Evolutionary conservation across 2,888 invertebrate genomes (phyloP).

Genomic region (Cyrtodaria siliqua): DNA sequence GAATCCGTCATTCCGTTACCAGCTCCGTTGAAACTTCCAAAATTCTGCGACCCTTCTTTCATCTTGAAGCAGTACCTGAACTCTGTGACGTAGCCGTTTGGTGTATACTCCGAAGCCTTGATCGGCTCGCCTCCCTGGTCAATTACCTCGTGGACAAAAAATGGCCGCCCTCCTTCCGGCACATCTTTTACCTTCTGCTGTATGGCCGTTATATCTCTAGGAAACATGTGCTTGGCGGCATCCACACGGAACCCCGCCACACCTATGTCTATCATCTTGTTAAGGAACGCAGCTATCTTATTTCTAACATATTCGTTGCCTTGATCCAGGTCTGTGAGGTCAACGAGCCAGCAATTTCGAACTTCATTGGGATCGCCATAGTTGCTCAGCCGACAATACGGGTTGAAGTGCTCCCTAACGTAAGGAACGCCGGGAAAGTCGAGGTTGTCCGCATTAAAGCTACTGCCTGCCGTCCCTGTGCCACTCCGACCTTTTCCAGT

Average conservation of each 20-base stretch:
- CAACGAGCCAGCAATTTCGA: conserved; percentile 91
- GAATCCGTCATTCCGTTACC: conserved; percentile 81
- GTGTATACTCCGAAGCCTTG: conserved; percentile 73
- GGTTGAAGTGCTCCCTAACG: conserved; percentile 89
- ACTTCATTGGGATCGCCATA: conserved; percentile 86
- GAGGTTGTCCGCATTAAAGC: conserved; percentile 78
- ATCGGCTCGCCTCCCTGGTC: conserved; percentile 82
- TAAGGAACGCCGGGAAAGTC: conserved; percentile 86
- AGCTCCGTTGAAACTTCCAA: conserved; percentile 69
- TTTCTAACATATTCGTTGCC: conserved; percentile 84
- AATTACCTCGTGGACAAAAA: conserved; percentile 82
- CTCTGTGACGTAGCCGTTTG: conserved; percentile 90
- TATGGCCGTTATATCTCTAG: conserved; percentile 74
- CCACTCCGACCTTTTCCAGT: conserved; percentile 87
- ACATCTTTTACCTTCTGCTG: conserved; percentile 72
- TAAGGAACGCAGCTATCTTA: conserved; percentile 76
- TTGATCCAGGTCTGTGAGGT: conserved; percentile 93
- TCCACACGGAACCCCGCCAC: conserved; percentile 83
- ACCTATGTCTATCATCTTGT: conserved; percentile 77
- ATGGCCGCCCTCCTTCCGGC: conserved; percentile 77
- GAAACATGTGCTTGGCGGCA: conserved; percentile 84
- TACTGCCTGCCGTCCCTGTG: conserved; percentile 89
- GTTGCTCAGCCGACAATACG: conserved; percentile 86
- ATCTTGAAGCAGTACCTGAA: conserved; percentile 88
- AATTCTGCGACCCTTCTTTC: conserved; percentile 70